Conservation (phyloP, 2,113 vertebrate species). For the Rhea americana region DNA sequence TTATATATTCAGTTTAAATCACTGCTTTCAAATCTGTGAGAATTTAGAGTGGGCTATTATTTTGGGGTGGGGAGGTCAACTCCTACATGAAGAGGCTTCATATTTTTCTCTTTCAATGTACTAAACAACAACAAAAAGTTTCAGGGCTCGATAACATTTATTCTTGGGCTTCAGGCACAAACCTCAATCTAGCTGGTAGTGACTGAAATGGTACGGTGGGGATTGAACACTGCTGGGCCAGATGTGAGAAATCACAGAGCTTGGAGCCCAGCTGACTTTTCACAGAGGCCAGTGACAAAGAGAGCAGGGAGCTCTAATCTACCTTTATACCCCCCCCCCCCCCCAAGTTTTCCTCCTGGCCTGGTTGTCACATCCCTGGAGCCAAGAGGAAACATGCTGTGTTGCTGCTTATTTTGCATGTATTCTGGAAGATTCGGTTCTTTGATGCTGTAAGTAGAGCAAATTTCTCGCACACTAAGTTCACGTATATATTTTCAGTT, state of each 20-base stretch:
- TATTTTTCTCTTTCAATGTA: neutral
- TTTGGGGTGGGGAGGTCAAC: accelerated
- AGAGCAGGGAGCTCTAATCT: neutral
- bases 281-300: neutral
- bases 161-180: neutral
- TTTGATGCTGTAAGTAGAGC: neutral
- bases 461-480: neutral
- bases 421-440: neutral
- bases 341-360: neutral
- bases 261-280: neutral
- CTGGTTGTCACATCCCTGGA: neutral
- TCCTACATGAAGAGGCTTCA: neutral
- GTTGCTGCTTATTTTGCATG: neutral
- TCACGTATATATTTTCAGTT: slow-evolving; percentile 1
- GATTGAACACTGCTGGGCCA: neutral
- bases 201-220: neutral
- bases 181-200: neutral
- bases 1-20: neutral
- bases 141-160: accelerated
- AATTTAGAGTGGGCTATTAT: neutral
- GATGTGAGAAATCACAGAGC: neutral
- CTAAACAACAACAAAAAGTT: neutral
- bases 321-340: neutral
- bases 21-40: neutral
- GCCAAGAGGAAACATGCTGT: neutral